Evolutionary conservation across 2,113 vertebrate species (phyloP).

Genomic region (Podarcis muralis): DNA sequence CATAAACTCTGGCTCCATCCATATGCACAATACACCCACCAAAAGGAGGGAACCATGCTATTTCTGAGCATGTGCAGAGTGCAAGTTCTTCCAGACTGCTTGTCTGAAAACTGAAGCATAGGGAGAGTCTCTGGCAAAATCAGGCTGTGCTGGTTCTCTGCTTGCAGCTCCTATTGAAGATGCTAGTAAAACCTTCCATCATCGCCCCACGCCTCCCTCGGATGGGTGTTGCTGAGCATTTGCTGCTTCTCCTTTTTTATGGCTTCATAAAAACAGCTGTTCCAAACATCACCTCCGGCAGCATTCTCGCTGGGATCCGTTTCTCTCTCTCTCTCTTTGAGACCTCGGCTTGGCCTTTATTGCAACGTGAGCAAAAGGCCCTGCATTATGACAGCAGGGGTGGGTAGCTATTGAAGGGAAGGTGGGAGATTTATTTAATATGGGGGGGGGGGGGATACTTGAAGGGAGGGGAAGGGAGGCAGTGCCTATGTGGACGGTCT

Average conservation of each 20-base stretch:
- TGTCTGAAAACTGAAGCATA: too few species aligned
- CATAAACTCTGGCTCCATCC: too few species aligned
- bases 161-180: background rate
- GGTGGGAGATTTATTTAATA: background rate
- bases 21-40: too few species aligned
- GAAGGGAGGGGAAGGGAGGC: background rate
- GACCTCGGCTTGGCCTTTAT: conserved; percentile 40
- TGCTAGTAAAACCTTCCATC: background rate
- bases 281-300: conserved; percentile 56
- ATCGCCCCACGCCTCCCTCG: accelerated
- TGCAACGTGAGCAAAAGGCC: background rate
- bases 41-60: too few species aligned
- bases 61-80: background rate
- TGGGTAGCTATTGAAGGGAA: background rate
- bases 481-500: background rate
- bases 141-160: accelerated
- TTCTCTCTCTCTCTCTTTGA: background rate
- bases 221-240: background rate
- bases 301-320: conserved; percentile 39
- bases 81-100: background rate
- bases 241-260: background rate
- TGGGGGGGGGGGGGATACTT: too few species aligned
- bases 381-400: background rate
- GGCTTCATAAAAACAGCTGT: conserved; percentile 19
- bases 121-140: background rate